phyloP scores from a whole-genome alignment of 2,797 vertebrate species.

The Parauchenoglanis ngamensis region DNA sequence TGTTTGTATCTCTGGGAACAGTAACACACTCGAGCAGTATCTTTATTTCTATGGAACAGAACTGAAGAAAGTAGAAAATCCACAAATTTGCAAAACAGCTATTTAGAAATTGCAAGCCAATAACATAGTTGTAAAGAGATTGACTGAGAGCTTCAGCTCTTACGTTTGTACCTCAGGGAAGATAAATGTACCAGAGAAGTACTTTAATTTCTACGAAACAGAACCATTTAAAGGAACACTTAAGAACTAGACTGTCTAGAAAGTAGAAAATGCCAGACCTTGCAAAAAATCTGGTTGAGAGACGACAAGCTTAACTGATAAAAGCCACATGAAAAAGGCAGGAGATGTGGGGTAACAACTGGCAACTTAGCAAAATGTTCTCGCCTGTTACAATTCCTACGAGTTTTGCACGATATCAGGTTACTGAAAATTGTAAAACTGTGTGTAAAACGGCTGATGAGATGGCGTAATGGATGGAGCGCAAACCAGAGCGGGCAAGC shows the following conservation, averaged over 20 bases:
- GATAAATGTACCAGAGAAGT: neutral
- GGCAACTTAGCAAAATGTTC: constrained; percentile 23
- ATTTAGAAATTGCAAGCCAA: neutral
- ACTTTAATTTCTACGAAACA: neutral
- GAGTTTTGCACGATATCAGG: neutral
- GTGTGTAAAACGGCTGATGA: constrained; percentile 30
- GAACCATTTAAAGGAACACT: neutral
- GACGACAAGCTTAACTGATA: neutral
- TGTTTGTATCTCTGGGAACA: neutral
- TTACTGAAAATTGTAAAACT: constrained; percentile 29
- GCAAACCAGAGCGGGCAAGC: constrained; percentile 39
- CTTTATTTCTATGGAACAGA: neutral
- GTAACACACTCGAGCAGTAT: neutral
- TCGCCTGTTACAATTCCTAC: constrained; percentile 7
- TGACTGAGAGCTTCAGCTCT: neutral
- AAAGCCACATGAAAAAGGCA: constrained; percentile 8
- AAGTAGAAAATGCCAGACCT: neutral
- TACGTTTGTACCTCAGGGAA: neutral
- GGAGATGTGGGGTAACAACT: constrained; percentile 12
- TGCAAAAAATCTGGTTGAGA: neutral
- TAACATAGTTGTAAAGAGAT: neutral
- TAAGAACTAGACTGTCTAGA: neutral
- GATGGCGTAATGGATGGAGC: constrained; percentile 29
- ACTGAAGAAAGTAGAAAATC: neutral
- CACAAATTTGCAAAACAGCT: neutral